Conservation (phyloP, 2,113 vertebrate species). For the Lophius piscatorius region DNA sequence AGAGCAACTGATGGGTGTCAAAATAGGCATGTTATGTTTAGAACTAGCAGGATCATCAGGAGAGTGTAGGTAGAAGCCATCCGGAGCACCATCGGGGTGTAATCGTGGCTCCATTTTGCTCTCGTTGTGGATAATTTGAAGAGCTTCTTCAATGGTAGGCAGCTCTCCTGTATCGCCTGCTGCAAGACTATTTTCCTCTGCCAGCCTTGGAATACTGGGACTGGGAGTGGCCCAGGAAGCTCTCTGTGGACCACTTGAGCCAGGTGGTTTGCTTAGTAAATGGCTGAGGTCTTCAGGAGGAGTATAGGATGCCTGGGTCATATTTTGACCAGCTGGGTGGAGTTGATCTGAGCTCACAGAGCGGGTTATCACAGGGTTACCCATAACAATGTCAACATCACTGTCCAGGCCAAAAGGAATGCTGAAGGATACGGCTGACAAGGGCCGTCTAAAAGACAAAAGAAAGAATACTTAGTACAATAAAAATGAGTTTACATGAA, state of each 20-base stretch:
- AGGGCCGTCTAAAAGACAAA: conserved; percentile 78
- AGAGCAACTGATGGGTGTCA: conserved; percentile 70
- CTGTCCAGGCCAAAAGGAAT: conserved; percentile 95
- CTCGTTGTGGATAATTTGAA: conserved; percentile 92
- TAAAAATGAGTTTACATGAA: background rate
- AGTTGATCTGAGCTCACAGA: conserved; percentile 91
- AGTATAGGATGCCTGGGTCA: conserved; percentile 61
- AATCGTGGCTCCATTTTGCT: conserved; percentile 87
- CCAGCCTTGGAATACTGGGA: conserved; percentile 57
- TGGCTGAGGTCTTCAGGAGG: conserved; percentile 78
- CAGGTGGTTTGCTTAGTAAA: conserved; percentile 60
- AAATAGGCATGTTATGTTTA: conserved; percentile 51
- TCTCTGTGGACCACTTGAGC: conserved; percentile 74
- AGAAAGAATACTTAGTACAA: conserved; percentile 9
- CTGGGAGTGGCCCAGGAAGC: conserved; percentile 75
- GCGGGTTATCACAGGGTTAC: conserved; percentile 87
- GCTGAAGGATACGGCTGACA: conserved; percentile 92
- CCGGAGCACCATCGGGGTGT: conserved; percentile 89
- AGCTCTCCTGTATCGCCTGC: conserved; percentile 79
- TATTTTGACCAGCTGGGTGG: conserved; percentile 69
- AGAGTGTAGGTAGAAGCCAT: conserved; percentile 91
- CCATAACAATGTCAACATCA: conserved; percentile 93
- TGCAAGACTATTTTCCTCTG: conserved; percentile 76
- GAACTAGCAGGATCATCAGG: conserved; percentile 77
- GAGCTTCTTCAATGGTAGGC: conserved; percentile 91